Evolutionary conservation across 1,140 invertebrate genomes (phyloP).

Genomic region (Drosophila pseudoananassae): DNA sequence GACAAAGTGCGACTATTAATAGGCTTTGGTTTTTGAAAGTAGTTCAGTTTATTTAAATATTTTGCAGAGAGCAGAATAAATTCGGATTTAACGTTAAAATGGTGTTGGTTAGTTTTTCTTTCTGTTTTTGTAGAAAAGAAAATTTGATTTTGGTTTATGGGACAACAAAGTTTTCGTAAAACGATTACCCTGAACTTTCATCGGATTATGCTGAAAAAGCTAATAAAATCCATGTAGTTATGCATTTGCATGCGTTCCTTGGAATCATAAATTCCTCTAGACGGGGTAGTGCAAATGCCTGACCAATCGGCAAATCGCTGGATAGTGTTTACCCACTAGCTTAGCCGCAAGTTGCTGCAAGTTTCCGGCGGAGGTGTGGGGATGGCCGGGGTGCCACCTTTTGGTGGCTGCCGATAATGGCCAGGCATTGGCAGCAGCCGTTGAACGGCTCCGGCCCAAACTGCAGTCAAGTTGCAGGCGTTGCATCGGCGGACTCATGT

Average conservation of each 20-base stretch:
- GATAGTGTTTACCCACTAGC: slow-evolving; percentile 20
- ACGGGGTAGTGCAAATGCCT: slow-evolving; percentile 17
- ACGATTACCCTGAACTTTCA: too few species aligned
- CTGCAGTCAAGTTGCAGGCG: slow-evolving; percentile 23
- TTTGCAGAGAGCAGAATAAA: not conserved
- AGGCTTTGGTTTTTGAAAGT: not conserved
- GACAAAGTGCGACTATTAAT: slow-evolving; percentile 21
- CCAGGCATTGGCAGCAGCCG: slow-evolving; percentile 28
- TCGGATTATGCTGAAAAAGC: too few species aligned
- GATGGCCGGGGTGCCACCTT: slow-evolving; percentile 5
- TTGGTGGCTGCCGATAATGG: slow-evolving; percentile 38
- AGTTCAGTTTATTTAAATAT: not conserved
- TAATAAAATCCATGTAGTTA: not conserved
- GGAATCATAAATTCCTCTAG: not conserved
- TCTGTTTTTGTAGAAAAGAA: too few species aligned
- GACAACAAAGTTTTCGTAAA: not conserved
- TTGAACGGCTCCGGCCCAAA: slow-evolving; percentile 8
- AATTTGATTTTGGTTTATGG: too few species aligned
- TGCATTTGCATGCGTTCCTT: not conserved
- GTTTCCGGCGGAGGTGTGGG: not conserved
- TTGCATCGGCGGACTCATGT: slow-evolving; percentile 28
- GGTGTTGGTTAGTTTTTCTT: not conserved
- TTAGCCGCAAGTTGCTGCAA: slow-evolving; percentile 20
- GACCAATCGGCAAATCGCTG: slow-evolving; percentile 36
- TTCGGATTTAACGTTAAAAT: not conserved